Evolutionary conservation across 2,113 vertebrate species (phyloP).

Genomic region (Psettodes erumei): DNA sequence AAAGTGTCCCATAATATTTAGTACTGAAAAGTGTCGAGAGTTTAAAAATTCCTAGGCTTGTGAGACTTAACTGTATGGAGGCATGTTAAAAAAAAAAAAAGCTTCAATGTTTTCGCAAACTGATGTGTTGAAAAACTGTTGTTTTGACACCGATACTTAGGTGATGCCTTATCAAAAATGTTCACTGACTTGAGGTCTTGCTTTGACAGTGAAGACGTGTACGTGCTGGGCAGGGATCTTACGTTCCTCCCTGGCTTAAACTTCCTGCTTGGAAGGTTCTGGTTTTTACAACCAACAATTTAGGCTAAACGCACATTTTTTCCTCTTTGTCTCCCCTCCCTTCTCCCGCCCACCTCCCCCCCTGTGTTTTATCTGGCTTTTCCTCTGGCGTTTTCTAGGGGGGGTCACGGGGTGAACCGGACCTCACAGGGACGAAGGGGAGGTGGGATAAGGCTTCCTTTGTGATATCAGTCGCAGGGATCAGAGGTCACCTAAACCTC

Average conservation of each 20-base stretch:
- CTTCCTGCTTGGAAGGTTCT: not conserved
- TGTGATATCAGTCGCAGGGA: constrained; percentile 69
- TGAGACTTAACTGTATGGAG: too few species aligned
- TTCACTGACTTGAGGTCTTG: not conserved
- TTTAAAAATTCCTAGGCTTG: too few species aligned
- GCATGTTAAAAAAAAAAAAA: too few species aligned
- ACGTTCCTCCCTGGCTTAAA: too few species aligned
- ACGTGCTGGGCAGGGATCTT: too few species aligned
- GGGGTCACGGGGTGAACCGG: constrained; percentile 67
- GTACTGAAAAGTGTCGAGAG: too few species aligned
- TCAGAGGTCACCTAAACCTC: constrained; percentile 78
- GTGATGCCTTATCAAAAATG: not conserved
- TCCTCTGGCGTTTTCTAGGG: constrained; percentile 64
- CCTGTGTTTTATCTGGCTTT: constrained; percentile 62
- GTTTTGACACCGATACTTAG: not conserved
- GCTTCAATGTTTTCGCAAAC: too few species aligned
- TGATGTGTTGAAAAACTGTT: not conserved
- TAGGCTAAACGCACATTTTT: constrained; percentile 28
- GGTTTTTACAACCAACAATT: constrained; percentile 40
- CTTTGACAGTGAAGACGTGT: not conserved
- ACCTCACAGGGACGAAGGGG: constrained; percentile 77
- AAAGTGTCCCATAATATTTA: too few species aligned
- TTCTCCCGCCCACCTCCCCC: constrained; percentile 1
- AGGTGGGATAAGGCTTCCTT: constrained; percentile 75
- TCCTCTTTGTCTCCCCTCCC: constrained; percentile 32